Evolutionary conservation across 1,140 invertebrate genomes (phyloP).

Genomic region (Mylabris phalerata): DNA sequence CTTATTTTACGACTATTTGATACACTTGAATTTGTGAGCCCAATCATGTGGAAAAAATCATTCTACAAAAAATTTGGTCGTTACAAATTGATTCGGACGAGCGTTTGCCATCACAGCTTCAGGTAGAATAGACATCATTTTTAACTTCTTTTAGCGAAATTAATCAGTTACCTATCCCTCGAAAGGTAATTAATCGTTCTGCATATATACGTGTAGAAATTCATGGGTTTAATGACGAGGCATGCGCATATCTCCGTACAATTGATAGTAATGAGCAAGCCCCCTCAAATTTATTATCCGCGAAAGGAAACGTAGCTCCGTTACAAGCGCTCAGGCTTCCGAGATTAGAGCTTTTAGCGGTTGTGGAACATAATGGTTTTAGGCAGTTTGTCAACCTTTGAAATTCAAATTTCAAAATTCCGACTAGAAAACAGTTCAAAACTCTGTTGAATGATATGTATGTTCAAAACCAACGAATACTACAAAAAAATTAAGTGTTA

Average conservation of each 20-base stretch:
- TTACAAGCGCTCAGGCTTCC: constrained; percentile 28
- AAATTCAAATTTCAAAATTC: too few species aligned
- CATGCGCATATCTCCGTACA: constrained; percentile 34
- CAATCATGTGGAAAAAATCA: constrained; percentile 24
- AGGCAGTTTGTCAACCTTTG: too few species aligned
- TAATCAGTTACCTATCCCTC: too few species aligned
- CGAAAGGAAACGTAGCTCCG: constrained; percentile 34
- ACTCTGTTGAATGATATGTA: too few species aligned
- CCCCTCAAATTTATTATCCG: constrained; percentile 18
- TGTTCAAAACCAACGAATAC: too few species aligned
- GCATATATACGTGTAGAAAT: constrained; percentile 7
- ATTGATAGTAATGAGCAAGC: background rate
- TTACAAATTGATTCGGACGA: constrained; percentile 28
- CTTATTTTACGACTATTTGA: constrained; percentile 24
- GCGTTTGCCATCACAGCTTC: constrained; percentile 4
- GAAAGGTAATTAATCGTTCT: too few species aligned
- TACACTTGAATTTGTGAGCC: constrained; percentile 27
- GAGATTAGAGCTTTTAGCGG: constrained; percentile 32
- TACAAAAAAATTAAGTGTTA: too few species aligned
- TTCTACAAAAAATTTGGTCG: constrained; percentile 31
- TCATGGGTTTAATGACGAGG: constrained; percentile 34
- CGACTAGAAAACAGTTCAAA: too few species aligned
- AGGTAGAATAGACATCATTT: constrained; percentile 5
- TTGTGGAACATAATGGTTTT: background rate
- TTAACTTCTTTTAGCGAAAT: too few species aligned